Conservation (phyloP, 2,797 vertebrate species). For the Pteronotus mesoamericanus region DNA sequence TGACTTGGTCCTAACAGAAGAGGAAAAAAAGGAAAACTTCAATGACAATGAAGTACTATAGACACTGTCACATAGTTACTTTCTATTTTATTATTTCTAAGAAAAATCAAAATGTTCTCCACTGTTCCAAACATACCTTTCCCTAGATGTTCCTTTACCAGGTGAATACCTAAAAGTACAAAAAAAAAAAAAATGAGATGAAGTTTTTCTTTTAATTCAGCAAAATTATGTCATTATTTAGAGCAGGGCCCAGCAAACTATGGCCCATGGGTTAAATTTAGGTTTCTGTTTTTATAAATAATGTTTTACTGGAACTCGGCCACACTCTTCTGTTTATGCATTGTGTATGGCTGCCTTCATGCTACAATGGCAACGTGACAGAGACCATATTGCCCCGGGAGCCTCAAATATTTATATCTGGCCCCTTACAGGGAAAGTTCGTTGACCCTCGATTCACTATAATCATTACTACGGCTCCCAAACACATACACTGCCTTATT, state of each 20-base stretch:
- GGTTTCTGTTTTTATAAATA: background rate
- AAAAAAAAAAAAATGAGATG: conserved; percentile 25
- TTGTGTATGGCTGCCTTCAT: background rate
- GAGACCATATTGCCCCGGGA: background rate
- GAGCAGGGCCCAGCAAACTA: background rate
- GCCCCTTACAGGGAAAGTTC: background rate
- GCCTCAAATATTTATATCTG: background rate
- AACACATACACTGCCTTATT: background rate
- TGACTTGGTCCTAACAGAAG: conserved; percentile 84
- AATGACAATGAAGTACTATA: background rate
- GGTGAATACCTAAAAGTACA: conserved; percentile 74
- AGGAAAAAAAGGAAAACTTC: conserved; percentile 38
- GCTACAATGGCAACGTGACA: background rate
- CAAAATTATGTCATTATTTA: conserved; percentile 15
- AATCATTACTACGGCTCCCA: background rate
- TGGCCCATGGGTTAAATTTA: background rate
- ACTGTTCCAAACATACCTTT: conserved; percentile 70
- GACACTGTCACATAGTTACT: background rate
- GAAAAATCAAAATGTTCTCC: conserved; percentile 35
- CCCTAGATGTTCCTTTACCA: conserved; percentile 45
- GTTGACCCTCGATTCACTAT: background rate
- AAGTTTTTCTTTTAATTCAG: conserved; percentile 23
- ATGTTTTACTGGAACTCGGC: background rate
- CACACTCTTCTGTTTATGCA: background rate
- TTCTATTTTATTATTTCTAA: conserved; percentile 1